Base-by-base conservation (phyloP, 2,113 vertebrate species). In the Polyodon spathula region DNA sequence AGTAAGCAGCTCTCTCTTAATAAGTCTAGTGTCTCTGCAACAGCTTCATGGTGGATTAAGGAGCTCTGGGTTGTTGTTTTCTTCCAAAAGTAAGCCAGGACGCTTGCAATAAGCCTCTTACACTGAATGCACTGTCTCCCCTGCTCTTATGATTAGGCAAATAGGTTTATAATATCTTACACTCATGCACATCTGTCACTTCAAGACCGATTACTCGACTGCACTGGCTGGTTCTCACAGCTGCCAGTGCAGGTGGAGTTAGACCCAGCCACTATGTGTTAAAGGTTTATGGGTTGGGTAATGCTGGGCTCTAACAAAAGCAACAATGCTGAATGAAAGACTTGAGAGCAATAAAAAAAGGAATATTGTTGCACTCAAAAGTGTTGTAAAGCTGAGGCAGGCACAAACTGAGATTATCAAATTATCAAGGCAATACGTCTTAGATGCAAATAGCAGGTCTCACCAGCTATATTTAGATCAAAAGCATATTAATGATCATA, bases 41-140 rank as follows among this genome's bases (percentile, higher is more conserved):
- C 68, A 77, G 68, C 68, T 62, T 70, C 61, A 65, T 71, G 71
- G 72, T 74, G 71, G 74, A 76, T 78, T 75, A 69, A 54, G 64
- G 57, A 83, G 46, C 55, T 69, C 63, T 74, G 73, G 7, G 70
- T 59, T 63, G 63, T 71, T 70, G 54, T 68, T 58, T 61, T 61
- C 60, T 46, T 56, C 64, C 60, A 48, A 66, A 60, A 67, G 59
- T 44, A 54, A 55, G 38, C 37, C 44, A 27, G 4, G 1, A 52
- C 63, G 66, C 75, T 77, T 42, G 56, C 66, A 73, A 62, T 81
- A 82, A 75, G 70, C 73, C 57, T 76, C 79, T 82, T 84, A 80
- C 54, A 60, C 57, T 27, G 59, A 71, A 65, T 73, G 69, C 68
- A 75, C 67, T 40, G 70, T 72, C 62, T 71, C 65, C 65, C 66